Conservation (phyloP, 64 coral and sea anemone species). For the Porites lutea region DNA sequence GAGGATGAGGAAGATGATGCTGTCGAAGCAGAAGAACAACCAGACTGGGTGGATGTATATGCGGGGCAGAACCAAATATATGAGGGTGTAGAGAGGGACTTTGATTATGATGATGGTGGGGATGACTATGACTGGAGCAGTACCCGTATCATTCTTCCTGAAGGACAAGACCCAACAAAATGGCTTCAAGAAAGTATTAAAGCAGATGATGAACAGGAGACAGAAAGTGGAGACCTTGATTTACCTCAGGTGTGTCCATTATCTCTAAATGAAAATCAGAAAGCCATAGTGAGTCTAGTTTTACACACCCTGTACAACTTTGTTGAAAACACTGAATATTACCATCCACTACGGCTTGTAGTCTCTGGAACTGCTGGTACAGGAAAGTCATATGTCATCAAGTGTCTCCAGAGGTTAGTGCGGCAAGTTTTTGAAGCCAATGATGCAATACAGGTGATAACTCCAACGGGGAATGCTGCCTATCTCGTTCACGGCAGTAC, state of each 20-base stretch:
- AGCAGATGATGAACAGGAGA: background rate
- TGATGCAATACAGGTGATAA: slow-evolving; percentile 40
- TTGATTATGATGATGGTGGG: too few relatives aligned
- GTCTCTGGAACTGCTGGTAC: slow-evolving; percentile 52
- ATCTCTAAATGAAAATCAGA: slow-evolving; percentile 34
- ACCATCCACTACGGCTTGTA: slow-evolving; percentile 11
- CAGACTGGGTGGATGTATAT: too few relatives aligned
- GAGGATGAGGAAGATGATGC: too few relatives aligned
- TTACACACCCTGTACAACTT: slow-evolving; percentile 27
- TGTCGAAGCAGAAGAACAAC: too few relatives aligned
- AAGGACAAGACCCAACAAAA: background rate
- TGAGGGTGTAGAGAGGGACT: too few relatives aligned
- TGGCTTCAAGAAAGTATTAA: slow-evolving; percentile 32
- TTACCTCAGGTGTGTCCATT: background rate
- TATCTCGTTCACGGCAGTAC: slow-evolving; percentile 14
- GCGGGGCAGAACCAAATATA: too few relatives aligned
- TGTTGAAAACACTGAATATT: slow-evolving; percentile 4
- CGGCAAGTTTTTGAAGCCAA: slow-evolving; percentile 23
- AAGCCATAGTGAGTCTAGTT: slow-evolving; percentile 36
- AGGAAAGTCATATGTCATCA: slow-evolving; percentile 63
- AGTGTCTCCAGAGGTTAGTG: slow-evolving; percentile 26
- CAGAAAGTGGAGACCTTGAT: background rate
- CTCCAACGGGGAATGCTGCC: slow-evolving; percentile 40
- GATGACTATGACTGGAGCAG: too few relatives aligned
- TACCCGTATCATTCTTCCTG: background rate